Conservation (phyloP, 2,888 invertebrate genomes). For the Liodrosophila aerea region DNA sequence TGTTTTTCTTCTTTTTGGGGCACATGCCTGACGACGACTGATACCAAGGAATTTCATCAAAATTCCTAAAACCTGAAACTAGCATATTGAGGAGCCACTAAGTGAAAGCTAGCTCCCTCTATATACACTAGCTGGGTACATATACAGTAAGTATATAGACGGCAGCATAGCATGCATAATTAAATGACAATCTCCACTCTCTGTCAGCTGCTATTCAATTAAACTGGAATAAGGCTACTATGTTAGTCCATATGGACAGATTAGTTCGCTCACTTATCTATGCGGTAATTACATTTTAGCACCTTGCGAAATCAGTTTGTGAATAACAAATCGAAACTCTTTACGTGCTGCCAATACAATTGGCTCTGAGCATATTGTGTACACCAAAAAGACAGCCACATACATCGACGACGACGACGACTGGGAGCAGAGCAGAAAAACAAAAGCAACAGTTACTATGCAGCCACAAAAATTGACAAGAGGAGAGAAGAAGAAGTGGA, state of each 20-base stretch:
- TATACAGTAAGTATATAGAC: background rate
- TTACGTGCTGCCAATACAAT: slow-evolving; percentile 1
- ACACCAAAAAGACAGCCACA: slow-evolving; percentile 45
- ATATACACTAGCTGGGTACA: no score
- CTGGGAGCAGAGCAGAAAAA: slow-evolving; percentile 21
- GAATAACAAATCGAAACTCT: background rate
- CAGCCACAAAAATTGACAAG: slow-evolving; percentile 23
- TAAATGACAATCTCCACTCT: slow-evolving; percentile 31
- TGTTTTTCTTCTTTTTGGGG: slow-evolving; percentile 7
- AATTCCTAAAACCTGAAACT: slow-evolving; percentile 54
- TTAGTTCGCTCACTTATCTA: no score
- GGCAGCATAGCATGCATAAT: slow-evolving; percentile 29
- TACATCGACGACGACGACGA: background rate
- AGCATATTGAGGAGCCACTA: slow-evolving; percentile 5
- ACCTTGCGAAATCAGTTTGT: background rate
- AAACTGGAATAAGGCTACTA: slow-evolving; percentile 24
- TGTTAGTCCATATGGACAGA: background rate
- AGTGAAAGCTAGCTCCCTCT: background rate
- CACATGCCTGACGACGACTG: slow-evolving; percentile 20
- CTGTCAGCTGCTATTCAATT: slow-evolving; percentile 20
- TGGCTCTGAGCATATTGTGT: slow-evolving; percentile 35
- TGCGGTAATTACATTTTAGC: background rate
- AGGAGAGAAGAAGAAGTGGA: no score
- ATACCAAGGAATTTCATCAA: slow-evolving; percentile 55
- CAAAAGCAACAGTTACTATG: slow-evolving; percentile 69